Conservation (phyloP, 92 coral and sea anemone species). For the Virgularia gustaviana region DNA sequence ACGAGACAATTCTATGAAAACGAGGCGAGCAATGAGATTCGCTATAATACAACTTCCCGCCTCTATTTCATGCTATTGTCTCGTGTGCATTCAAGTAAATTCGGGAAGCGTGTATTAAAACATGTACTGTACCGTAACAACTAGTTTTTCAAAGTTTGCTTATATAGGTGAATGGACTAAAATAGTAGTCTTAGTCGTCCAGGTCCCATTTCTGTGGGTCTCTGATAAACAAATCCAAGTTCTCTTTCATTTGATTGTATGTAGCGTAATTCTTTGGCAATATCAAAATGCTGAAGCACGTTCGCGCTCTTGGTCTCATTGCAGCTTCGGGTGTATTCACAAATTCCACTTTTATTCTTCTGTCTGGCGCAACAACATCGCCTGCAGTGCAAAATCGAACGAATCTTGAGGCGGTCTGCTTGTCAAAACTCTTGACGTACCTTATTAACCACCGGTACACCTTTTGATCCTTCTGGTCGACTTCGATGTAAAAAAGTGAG, state of each 20-base stretch:
- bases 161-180: too few relatives aligned
- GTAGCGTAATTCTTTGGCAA: slow-evolving; percentile 5
- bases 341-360: slow-evolving; percentile 45
- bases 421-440: slow-evolving; percentile 50
- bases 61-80: too few relatives aligned
- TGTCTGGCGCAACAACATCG: slow-evolving; percentile 44
- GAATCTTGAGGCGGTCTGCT: slow-evolving; percentile 45
- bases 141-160: too few relatives aligned
- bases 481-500: slow-evolving; percentile 22
- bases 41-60: too few relatives aligned
- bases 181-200: not conserved
- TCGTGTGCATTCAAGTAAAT: too few relatives aligned
- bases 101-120: too few relatives aligned
- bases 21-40: too few relatives aligned
- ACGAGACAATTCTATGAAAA: too few relatives aligned
- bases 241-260: not conserved
- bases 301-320: slow-evolving; percentile 5
- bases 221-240: not conserved
- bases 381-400: slow-evolving; percentile 67
- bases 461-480: slow-evolving; percentile 31
- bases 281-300: slow-evolving; percentile 10
- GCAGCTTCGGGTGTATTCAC: slow-evolving; percentile 1
- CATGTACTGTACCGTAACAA: too few relatives aligned
- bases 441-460: slow-evolving; percentile 53
- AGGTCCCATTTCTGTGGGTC: not conserved